phyloP scores from a whole-genome alignment of 2,888 invertebrate species.

The Sphinx pinastri region DNA sequence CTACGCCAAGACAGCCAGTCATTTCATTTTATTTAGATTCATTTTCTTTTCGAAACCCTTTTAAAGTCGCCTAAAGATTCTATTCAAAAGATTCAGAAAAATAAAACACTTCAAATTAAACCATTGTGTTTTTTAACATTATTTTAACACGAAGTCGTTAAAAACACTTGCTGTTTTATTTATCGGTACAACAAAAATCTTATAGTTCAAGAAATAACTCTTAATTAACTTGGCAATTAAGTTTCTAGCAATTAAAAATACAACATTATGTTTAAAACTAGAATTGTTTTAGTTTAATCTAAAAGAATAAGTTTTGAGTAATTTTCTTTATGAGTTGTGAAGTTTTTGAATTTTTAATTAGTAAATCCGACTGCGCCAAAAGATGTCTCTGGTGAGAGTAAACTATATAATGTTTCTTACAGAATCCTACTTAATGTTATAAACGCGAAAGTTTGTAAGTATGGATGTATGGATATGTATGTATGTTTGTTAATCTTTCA shows the following conservation, averaged over 20 bases:
- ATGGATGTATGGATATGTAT: no score
- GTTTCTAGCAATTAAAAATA: not conserved
- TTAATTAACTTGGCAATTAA: not conserved
- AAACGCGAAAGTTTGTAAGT: no score
- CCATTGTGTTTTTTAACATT: constrained; percentile 9
- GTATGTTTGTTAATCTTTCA: no score
- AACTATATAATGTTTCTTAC: no score
- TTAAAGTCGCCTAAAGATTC: no score
- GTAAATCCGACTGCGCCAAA: no score
- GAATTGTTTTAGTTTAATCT: not conserved
- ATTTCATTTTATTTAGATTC: no score
- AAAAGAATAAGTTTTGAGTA: not conserved
- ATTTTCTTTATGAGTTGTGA: not conserved
- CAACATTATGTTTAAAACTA: not conserved
- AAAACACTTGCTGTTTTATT: constrained; percentile 10
- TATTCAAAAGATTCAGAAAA: not conserved
- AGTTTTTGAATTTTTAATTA: no score
- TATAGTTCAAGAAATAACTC: not conserved
- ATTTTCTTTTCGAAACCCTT: no score
- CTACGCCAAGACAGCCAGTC: no score
- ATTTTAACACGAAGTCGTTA: constrained; percentile 1
- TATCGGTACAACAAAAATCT: not conserved
- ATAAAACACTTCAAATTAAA: not conserved
- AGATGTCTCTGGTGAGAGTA: no score
- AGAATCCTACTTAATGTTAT: no score